A percentile compares a stretch with the other conserved stretches of the same genome.
Evolutionary conservation across 2,113 vertebrate genomes (phyloP).

Genomic region (Calyptomena viridis): DNA sequence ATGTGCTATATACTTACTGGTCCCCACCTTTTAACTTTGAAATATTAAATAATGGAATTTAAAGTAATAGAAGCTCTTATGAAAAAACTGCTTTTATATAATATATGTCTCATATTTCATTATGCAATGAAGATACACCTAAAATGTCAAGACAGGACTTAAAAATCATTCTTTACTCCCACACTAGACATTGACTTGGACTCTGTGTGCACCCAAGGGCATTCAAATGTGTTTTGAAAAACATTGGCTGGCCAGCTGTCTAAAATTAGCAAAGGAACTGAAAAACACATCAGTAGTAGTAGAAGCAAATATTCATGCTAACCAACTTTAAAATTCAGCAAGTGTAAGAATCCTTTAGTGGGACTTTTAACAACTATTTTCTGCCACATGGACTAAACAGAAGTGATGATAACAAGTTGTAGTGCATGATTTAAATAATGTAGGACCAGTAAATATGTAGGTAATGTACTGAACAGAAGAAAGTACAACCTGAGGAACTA

Average conservation of each 20-base stretch:
- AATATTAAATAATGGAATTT: conserved; percentile 2
- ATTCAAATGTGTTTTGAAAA: background rate
- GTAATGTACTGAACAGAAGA: background rate
- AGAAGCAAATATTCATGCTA: background rate
- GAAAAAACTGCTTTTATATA: background rate
- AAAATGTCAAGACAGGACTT: background rate
- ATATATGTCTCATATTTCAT: background rate
- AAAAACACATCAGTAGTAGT: background rate
- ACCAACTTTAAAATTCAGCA: background rate
- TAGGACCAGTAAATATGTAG: background rate
- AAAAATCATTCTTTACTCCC: background rate
- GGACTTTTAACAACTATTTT: background rate
- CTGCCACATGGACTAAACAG: background rate
- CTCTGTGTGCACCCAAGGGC: background rate
- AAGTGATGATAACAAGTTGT: background rate
- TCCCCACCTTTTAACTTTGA: background rate
- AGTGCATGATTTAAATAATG: background rate
- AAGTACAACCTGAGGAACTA: background rate
- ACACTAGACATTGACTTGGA: background rate
- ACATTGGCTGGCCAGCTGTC: background rate
- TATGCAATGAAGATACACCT: background rate
- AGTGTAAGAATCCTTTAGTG: background rate
- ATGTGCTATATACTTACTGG: background rate
- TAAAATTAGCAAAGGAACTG: background rate
- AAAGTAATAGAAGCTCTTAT: background rate